phyloP scores from a whole-genome alignment of 1,140 invertebrate species.

The Bombyx mandarina region DNA sequence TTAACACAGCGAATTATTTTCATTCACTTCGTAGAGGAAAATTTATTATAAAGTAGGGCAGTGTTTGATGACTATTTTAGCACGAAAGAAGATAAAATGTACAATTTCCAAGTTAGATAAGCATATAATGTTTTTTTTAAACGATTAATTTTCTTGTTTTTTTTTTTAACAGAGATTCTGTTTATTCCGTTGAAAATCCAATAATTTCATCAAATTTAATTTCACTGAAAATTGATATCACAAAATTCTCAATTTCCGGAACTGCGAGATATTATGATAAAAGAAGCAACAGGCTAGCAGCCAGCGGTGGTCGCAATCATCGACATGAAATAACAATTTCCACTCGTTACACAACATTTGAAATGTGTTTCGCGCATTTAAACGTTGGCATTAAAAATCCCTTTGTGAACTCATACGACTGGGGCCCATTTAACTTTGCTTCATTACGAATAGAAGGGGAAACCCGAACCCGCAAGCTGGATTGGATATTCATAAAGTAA shows the following conservation, averaged over 20 bases:
- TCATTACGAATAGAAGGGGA: slow-evolving; percentile 6
- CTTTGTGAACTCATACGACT: slow-evolving; percentile 2
- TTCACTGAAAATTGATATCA: background rate
- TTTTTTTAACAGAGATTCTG: background rate
- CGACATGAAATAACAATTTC: slow-evolving; percentile 2
- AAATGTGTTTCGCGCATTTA: slow-evolving; percentile 2
- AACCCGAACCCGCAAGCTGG: slow-evolving; percentile 6
- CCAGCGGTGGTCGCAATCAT: background rate
- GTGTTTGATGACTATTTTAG: too few species aligned
- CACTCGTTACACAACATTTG: background rate
- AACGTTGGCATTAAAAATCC: slow-evolving; percentile 1
- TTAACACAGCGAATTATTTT: too few species aligned
- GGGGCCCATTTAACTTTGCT: slow-evolving; percentile 5
- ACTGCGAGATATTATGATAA: slow-evolving; percentile 9
- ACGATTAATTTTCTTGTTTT: background rate
- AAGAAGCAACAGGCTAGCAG: slow-evolving; percentile 9
- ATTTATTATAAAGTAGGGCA: too few species aligned
- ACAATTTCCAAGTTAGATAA: too few species aligned
- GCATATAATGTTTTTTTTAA: too few species aligned
- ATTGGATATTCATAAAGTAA: slow-evolving; percentile 13
- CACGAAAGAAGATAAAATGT: too few species aligned
- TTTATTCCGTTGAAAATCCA: background rate
- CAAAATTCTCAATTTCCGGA: slow-evolving; percentile 4
- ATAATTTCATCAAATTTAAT: background rate
- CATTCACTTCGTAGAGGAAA: too few species aligned